phyloP scores from a whole-genome alignment of 1,140 invertebrate genomes.

The Heliconius congener region DNA sequence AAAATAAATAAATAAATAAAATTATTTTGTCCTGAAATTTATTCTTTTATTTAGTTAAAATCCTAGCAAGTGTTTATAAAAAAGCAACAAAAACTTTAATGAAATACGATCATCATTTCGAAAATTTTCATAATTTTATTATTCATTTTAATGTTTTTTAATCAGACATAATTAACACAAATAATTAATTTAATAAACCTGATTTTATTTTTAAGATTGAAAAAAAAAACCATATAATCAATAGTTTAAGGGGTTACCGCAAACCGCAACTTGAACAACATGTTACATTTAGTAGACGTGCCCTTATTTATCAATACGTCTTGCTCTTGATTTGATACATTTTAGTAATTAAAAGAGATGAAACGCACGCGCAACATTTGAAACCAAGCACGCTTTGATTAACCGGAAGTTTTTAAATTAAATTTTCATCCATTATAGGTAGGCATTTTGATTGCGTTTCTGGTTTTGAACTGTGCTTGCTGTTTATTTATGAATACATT shows the following conservation, averaged over 20 bases:
- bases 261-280: slow-evolving; percentile 25
- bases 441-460: slow-evolving; percentile 17
- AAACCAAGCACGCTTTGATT: slow-evolving; percentile 13
- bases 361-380: slow-evolving; percentile 25
- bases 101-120: too few species aligned
- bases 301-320: slow-evolving; percentile 25
- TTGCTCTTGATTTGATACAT: slow-evolving; percentile 28
- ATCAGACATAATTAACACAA: not conserved
- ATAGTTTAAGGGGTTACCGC: slow-evolving; percentile 13
- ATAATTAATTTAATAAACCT: not conserved
- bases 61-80: not conserved
- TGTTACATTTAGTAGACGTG: slow-evolving; percentile 23
- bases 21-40: not conserved
- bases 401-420: slow-evolving; percentile 33
- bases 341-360: slow-evolving; percentile 36
- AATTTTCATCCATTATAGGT: slow-evolving; percentile 21
- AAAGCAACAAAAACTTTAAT: not conserved
- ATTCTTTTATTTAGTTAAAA: not conserved
- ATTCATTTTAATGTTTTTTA: not conserved
- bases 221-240: not conserved
- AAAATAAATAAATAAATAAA: slow-evolving; percentile 5
- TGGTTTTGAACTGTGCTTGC: slow-evolving; percentile 14
- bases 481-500: slow-evolving; percentile 10
- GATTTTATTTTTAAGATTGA: not conserved
- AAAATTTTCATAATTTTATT: not conserved